Evolutionary conservation across 2,888 invertebrate species (phyloP).

Genomic region (Philereme vetulata): DNA sequence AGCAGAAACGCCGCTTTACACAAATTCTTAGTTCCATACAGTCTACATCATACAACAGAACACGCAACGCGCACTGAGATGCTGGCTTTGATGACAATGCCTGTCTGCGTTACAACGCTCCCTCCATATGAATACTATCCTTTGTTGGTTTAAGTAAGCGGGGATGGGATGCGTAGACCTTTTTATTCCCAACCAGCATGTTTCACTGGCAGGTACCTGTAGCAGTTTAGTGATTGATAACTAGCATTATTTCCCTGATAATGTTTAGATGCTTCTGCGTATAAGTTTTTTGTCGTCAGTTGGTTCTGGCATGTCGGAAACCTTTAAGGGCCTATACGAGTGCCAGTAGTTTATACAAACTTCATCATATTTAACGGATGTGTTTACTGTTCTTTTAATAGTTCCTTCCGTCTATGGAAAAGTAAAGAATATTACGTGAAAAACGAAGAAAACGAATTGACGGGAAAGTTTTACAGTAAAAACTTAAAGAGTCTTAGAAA

Average conservation of each 20-base stretch:
- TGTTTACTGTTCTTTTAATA: too few relatives aligned
- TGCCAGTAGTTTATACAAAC: too few relatives aligned
- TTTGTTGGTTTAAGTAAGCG: conserved; percentile 27
- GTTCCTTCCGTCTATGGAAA: too few relatives aligned
- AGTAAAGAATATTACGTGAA: too few relatives aligned
- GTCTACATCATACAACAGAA: conserved; percentile 12
- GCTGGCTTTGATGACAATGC: conserved; percentile 39
- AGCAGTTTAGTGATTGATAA: conserved; percentile 37
- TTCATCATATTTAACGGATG: too few relatives aligned
- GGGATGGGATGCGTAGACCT: conserved; percentile 35
- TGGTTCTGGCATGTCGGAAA: too few relatives aligned
- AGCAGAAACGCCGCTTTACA: background rate
- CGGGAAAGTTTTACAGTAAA: background rate
- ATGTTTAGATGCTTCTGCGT: conserved; percentile 26
- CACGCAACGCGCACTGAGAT: conserved; percentile 22
- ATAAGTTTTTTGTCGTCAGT: background rate
- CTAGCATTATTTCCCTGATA: conserved; percentile 26
- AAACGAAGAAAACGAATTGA: too few relatives aligned
- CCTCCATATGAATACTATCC: conserved; percentile 30
- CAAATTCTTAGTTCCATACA: conserved; percentile 6
- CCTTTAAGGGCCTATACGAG: too few relatives aligned
- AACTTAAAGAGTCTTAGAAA: background rate
- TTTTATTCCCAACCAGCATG: conserved; percentile 33
- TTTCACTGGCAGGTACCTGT: conserved; percentile 36
- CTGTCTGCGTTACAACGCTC: conserved; percentile 33